Base-by-base conservation (phyloP, 1,140 invertebrate genomes). In the Drosophila sproati region DNA sequence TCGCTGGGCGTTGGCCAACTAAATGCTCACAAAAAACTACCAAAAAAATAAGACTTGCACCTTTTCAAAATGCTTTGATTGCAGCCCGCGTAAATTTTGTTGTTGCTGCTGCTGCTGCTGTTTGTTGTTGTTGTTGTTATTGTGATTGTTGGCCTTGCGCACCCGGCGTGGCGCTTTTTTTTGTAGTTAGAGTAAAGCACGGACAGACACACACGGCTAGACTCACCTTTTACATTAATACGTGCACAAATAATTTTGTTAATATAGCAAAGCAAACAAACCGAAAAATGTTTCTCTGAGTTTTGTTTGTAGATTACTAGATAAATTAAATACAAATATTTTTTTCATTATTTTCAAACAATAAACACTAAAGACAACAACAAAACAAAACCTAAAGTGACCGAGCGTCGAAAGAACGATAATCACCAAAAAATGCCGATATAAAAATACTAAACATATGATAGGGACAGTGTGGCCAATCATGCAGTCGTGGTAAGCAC, bases 171-270 rank as follows among this genome's bases (percentile, higher is more conserved):
- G 70, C 74, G 75, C 45, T 54, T n/a, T 31, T 8, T 31, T 39
- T 50, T 59, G 31, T 50, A 4, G 20, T 28, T 56, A 12, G 52
- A 10, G 8, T 3, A 10, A 41, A 41, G 1, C 20, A 41, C 2
- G 4, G 2, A 41, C 39, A 41, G 10, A 43, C 28, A 48, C 34
- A 32, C 20, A 20, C 1, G 20, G 20, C 20, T 20, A 20, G 29
- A 78, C 83, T 87, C 50, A 87, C 83, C 77, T 77, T 79, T 77
- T 75, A 86, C 76, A 78, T 86, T 83, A 79, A 77, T 73, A 82
- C 73, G 60, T 63, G 71, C 76, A 82, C 68, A 77, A 71, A 7
- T 32, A 89, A 88, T 83, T 88, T 89, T 50, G 73, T 72, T 12
- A 45, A 31, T 61, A 28, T 78, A 12, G 43, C 37, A 56, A 31